Evolutionary conservation across 64 coral and sea anemone genomes (phyloP), one percentile per base, ranked within the genome.

Genomic region (Catalaphyllia jardinei): DNA sequence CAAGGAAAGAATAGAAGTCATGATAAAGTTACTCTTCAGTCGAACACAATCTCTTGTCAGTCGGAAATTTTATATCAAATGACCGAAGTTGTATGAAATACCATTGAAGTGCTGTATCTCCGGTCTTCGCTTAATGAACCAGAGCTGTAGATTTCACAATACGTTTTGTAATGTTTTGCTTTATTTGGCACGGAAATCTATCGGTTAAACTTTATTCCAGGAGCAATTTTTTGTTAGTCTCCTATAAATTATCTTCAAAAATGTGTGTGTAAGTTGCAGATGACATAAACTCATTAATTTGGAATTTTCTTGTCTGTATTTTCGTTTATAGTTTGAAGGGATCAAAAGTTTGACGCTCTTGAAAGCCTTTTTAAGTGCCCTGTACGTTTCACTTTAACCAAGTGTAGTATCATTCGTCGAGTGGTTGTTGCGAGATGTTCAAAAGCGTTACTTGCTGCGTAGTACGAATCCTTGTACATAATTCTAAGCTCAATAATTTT

Each of bases 61-160:
- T 82, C 69, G 59, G 88, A 65, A 74, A 76, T 75, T 93, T 89
- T 93, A 84, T 71, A 93, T 89, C 87, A 33, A 93, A 67, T 89
- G 71, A 85, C 92, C 87, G 27, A 73, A 55, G 74, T 71, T 91
- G 71, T 75, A 62, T 50, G 60, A 83, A 76, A 88, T 76, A 50
- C 69, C 78, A 76, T 93, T 77, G 73, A 74, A 60, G 61, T 57
- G 60, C n/a, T 89, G 87, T 76, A 72, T 73, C 31, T 57, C 79
- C 25, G 18, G 71, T 67, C 33, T 69, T 82, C 79, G 60, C 15
- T n/a, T 77, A 71, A 64, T 67, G 64, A 63, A 51, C 33, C 10
- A 13, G 15, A 65, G 22, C n/a, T 69, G 65, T 69, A 25, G n/a
- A 0, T 69, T 69, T 69, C 10, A 6, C 25, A 2, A 27, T 11